These are phyloP conservation scores for Papilio helenus DNA, from an alignment of 1,140 invertebrate genomes.

Conservation along the genomic window DNA sequence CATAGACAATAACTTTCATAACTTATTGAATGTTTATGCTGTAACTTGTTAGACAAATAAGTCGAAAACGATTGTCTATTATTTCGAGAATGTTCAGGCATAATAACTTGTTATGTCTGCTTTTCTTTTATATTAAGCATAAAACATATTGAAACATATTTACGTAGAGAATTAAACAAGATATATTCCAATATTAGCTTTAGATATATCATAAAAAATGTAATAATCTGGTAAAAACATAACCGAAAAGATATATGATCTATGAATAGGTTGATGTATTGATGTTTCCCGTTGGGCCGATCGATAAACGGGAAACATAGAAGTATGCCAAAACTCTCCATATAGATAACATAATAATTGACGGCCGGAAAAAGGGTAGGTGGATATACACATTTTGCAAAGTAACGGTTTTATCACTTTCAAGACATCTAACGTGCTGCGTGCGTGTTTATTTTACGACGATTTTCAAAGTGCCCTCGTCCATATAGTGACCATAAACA, in stretches of 20 bases:
- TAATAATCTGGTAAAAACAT: too few species aligned
- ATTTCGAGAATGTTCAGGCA: neutral
- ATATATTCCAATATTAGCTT: neutral
- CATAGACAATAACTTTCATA: neutral
- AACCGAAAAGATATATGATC: too few species aligned
- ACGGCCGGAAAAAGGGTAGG: too few species aligned
- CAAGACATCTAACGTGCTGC: too few species aligned
- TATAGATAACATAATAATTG: too few species aligned
- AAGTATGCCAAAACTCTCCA: too few species aligned
- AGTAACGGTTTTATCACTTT: too few species aligned
- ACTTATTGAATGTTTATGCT: slow-evolving; percentile 16
- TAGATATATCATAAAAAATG: too few species aligned
- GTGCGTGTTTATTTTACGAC: neutral
- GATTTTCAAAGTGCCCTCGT: neutral
- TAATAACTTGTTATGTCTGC: neutral
- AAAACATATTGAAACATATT: neutral
- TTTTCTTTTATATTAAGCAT: neutral
- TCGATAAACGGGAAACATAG: too few species aligned
- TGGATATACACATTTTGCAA: too few species aligned
- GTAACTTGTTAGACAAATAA: slow-evolving; percentile 15
- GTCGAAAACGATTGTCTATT: slow-evolving; percentile 3
- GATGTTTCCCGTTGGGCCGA: too few species aligned
- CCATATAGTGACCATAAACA: neutral
- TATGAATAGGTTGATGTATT: too few species aligned
- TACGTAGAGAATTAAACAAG: neutral